Conservation (phyloP, 1,140 invertebrate genomes). For the Philotrypesis tridentata region DNA sequence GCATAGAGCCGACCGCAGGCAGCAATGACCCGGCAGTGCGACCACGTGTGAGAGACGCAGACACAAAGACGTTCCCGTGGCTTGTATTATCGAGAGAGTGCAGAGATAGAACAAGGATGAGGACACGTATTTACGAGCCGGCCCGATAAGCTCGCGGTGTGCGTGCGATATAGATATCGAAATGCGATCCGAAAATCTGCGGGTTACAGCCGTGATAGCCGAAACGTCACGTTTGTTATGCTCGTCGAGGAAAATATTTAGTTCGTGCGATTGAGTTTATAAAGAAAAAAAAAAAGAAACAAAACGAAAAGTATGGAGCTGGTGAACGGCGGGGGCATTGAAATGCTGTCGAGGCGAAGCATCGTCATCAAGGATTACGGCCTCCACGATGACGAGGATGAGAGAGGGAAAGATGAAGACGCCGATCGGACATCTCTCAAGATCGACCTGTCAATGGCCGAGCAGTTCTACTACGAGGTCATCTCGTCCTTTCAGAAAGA, state of each 20-base stretch:
- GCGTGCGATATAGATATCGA: not conserved
- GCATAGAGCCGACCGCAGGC: not conserved
- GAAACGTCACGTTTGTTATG: too few species aligned
- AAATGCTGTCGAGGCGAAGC: slow-evolving; percentile 68
- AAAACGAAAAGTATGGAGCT: slow-evolving; percentile 64
- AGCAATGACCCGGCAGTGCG: not conserved
- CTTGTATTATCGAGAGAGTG: not conserved
- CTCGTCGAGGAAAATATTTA: not conserved
- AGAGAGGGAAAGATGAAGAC: slow-evolving; percentile 54
- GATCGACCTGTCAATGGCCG: slow-evolving; percentile 70
- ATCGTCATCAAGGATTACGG: slow-evolving; percentile 67
- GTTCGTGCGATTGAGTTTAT: not conserved
- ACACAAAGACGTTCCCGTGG: not conserved
- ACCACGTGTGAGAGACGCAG: not conserved
- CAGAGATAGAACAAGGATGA: slow-evolving; percentile 30
- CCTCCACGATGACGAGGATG: slow-evolving; percentile 58
- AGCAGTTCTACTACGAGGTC: slow-evolving; percentile 72
- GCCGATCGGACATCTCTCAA: slow-evolving; percentile 63
- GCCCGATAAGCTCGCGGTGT: not conserved
- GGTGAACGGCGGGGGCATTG: slow-evolving; percentile 65
- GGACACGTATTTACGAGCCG: slow-evolving; percentile 23
- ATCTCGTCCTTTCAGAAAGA: slow-evolving; percentile 68
- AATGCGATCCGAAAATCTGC: not conserved
- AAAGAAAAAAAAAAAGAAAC: slow-evolving; percentile 14
- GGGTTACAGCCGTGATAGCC: not conserved